Evolutionary conservation across 2,888 invertebrate genomes (phyloP).

Genomic region (Drosophila kanekoi): DNA sequence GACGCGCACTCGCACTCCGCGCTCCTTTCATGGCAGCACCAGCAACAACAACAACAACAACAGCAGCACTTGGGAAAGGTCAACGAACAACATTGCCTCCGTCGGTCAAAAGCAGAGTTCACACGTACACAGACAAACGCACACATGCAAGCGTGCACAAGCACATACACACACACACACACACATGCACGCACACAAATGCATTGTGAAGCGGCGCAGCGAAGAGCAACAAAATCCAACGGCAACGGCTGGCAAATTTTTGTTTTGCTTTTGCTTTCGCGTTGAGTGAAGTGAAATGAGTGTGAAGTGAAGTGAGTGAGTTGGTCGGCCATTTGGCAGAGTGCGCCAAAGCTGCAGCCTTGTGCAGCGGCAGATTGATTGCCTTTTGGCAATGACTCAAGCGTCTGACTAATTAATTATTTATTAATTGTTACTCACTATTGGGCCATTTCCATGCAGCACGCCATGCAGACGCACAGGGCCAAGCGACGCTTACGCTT

Average conservation of each 20-base stretch:
- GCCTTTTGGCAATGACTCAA: slow-evolving; percentile 62
- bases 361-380: slow-evolving; percentile 31
- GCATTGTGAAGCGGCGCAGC: slow-evolving; percentile 44
- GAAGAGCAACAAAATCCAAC: slow-evolving; percentile 60
- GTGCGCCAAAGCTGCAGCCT: slow-evolving; percentile 32
- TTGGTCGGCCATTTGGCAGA: slow-evolving; percentile 3
- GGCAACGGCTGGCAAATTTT: slow-evolving; percentile 56
- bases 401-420: slow-evolving; percentile 55
- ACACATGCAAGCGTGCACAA: slow-evolving; percentile 25
- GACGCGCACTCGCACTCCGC: slow-evolving; percentile 44
- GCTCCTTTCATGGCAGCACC: slow-evolving; percentile 74
- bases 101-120: slow-evolving; percentile 80
- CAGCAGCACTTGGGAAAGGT: slow-evolving; percentile 74
- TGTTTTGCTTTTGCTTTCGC: slow-evolving; percentile 78
- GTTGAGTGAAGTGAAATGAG: slow-evolving; percentile 72
- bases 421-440: slow-evolving; percentile 69
- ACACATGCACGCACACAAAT: slow-evolving; percentile 28
- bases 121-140: slow-evolving; percentile 62
- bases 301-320: slow-evolving; percentile 29
- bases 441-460: slow-evolving; percentile 60
- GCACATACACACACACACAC: slow-evolving; percentile 48
- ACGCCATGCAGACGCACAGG: slow-evolving; percentile 33
- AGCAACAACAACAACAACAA: slow-evolving; percentile 16
- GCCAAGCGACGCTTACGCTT: slow-evolving; percentile 49
- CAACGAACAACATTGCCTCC: slow-evolving; percentile 80